These are phyloP conservation scores for Chymomyza procnemis DNA, from an alignment of 2,888 invertebrate genomes.

Conservation along the genomic window DNA sequence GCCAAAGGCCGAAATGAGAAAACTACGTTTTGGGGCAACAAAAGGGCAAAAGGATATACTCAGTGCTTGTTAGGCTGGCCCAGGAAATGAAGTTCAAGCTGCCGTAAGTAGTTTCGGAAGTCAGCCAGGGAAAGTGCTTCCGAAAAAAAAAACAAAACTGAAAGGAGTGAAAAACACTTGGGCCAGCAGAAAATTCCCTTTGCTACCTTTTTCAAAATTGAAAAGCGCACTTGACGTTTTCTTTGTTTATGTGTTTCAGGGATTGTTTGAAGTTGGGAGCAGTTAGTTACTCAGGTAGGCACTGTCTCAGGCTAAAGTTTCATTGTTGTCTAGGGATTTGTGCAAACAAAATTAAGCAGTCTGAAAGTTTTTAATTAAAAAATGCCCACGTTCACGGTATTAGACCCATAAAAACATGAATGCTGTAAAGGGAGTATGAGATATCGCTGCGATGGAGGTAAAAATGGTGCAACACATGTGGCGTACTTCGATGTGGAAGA, in stretches of 20 bases:
- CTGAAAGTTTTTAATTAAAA: slow-evolving; percentile 73
- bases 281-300: slow-evolving; percentile 41
- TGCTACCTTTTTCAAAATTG: slow-evolving; percentile 70
- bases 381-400: background rate
- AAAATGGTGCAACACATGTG: background rate
- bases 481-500: too few species aligned
- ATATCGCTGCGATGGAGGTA: background rate
- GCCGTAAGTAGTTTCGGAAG: slow-evolving; percentile 72
- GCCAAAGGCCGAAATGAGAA: slow-evolving; percentile 54
- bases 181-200: slow-evolving; percentile 18
- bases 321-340: slow-evolving; percentile 73
- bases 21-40: background rate
- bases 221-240: slow-evolving; percentile 69
- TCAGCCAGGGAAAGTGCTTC: slow-evolving; percentile 38
- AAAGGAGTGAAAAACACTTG: slow-evolving; percentile 1
- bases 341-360: slow-evolving; percentile 73
- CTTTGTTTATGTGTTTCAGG: slow-evolving; percentile 16
- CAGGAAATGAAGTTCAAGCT: slow-evolving; percentile 70
- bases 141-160: slow-evolving; percentile 60
- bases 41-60: slow-evolving; percentile 1
- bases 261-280: slow-evolving; percentile 5
- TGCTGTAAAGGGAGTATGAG: background rate
- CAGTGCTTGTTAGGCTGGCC: background rate
- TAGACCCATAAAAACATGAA: background rate
- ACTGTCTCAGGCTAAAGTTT: slow-evolving; percentile 47